These are phyloP conservation scores for Copidosoma aretas DNA, from an alignment of 2,888 invertebrate genomes.

Conservation along the genomic window DNA sequence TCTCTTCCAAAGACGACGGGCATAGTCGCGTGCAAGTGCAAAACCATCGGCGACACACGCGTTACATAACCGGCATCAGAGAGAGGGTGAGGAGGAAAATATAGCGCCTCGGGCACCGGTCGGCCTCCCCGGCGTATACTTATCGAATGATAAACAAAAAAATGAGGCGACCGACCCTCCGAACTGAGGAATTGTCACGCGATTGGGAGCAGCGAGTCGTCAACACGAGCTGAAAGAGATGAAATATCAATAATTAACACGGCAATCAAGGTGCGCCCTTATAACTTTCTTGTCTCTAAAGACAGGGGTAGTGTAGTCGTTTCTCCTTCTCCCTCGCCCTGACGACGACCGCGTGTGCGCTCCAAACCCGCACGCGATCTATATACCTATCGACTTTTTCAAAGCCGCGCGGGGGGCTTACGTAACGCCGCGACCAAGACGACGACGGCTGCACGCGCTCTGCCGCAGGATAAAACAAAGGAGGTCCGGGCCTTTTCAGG, in stretches of 20 bases:
- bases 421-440: slow-evolving; percentile 39
- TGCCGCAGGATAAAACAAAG: background rate
- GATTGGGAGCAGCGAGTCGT: no score
- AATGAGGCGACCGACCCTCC: background rate
- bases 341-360: background rate
- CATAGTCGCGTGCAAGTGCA: background rate
- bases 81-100: no score
- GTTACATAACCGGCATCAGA: background rate
- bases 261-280: no score
- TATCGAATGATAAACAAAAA: background rate
- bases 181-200: background rate
- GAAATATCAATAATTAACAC: no score
- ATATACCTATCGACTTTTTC: slow-evolving; percentile 35
- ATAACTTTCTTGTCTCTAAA: background rate
- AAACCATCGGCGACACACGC: background rate
- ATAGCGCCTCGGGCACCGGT: background rate
- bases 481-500: no score
- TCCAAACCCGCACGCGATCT: background rate
- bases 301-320: no score
- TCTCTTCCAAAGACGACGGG: background rate
- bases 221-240: no score
- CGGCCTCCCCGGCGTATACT: background rate
- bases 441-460: no score
- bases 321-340: background rate
- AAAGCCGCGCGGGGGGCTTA: slow-evolving; percentile 38